Evolutionary conservation across 2,888 invertebrate genomes (phyloP), one percentile per base, ranked within the genome.

Genomic region (Pediacus dermestoides): DNA sequence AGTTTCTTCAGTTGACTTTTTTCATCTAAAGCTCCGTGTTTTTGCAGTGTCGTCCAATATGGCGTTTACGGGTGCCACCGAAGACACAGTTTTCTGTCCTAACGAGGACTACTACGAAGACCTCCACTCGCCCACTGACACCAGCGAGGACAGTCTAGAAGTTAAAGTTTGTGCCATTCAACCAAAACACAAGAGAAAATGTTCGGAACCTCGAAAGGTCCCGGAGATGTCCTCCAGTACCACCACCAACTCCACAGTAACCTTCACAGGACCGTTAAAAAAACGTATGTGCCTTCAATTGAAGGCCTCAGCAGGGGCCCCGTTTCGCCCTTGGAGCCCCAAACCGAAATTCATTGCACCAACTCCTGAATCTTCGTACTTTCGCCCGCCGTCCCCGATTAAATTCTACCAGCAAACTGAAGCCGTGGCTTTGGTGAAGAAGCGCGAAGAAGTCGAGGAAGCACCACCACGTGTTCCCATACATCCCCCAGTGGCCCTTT

Each of bases 11-110:
- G n/a, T n/a, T n/a, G n/a, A n/a, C n/a, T n/a, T n/a, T n/a, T 34
- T 16, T 16, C 26, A 8, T 9, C 21, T 14, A 4, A 10, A 40
- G 32, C 32, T 27, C 18, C 16, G 23, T 30, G 44, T 45, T 43
- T 39, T 55, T 45, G 70, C 70, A 66, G 69, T 72, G 80, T 8
- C 76, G 41, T 64, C 64, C 18, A 64, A 61, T 18, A 73, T 72
- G 70, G 64, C 71, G 15, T 64, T 63, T 30, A 63, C 50, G n/a
- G 40, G 40, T n/a, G 34, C 46, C 1, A 33, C 75, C 38, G 80
- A 79, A 36, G 80, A 81, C 41, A 71, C 75, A 35, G 85, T 85
- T 60, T 82, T 83, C 2, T 85, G 82, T 31, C 84, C 85, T 66
- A 84, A 82, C 56, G 78, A 82, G 43, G 78, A n/a, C n/a, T 18